A percentile compares a stretch with the other conserved stretches of the same genome.
phyloP scores from a whole-genome alignment of 1,140 invertebrate species.

The Caenorhabditis latens region DNA sequence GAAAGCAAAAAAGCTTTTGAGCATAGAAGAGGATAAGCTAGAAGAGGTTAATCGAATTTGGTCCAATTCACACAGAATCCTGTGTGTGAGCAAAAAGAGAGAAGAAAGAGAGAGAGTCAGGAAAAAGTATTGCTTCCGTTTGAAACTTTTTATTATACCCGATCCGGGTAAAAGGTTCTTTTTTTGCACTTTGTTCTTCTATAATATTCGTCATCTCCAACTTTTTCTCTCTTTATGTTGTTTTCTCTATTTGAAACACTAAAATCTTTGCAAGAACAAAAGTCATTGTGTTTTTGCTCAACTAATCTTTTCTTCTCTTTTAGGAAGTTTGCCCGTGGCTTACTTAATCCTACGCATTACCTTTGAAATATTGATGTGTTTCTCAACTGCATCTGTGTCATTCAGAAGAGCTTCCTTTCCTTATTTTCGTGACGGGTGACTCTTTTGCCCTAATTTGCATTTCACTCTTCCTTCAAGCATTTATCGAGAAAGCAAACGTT shows the following conservation, averaged over 20 bases:
- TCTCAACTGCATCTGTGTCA: constrained; percentile 15
- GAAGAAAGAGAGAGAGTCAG: neutral
- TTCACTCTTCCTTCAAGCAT: neutral
- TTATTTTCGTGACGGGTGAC: neutral
- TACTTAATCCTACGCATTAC: constrained; percentile 55
- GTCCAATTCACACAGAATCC: constrained; percentile 21
- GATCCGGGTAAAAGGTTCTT: neutral
- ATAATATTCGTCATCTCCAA: no score
- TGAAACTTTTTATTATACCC: neutral
- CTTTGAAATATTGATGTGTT: constrained; percentile 54
- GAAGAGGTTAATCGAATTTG: constrained; percentile 54
- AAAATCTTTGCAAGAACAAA: neutral
- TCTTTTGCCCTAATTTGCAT: neutral
- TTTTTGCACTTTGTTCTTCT: neutral
- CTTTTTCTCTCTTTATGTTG: neutral
- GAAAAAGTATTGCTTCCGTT: constrained; percentile 19
- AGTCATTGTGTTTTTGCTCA: constrained; percentile 16
- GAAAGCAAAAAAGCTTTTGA: neutral
- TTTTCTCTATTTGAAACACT: neutral
- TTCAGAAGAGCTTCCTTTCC: neutral
- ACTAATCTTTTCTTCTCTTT: neutral
- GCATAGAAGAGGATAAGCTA: constrained; percentile 1
- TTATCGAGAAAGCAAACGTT: no score
- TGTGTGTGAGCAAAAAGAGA: neutral
- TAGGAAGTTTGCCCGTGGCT: constrained; percentile 1